Percentiles rank a stretch among this genome's conserved stretches.
Conservation (phyloP, 2,888 invertebrate species). For the Lepetodrilus schrolli region DNA sequence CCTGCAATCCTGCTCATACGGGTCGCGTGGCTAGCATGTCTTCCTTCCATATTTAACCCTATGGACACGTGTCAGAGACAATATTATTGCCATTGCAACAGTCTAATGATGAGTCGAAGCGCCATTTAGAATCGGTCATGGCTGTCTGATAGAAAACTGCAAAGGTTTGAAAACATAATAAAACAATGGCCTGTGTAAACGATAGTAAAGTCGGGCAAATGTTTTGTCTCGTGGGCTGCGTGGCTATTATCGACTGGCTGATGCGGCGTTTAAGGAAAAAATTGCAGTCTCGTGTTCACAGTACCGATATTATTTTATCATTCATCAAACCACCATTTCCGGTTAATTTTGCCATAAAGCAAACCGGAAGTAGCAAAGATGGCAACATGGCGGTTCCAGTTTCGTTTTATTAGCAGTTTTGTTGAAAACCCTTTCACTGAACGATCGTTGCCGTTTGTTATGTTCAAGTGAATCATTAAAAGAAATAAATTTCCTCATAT, state of each 20-base stretch:
- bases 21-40: constrained; percentile 1
- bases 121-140: neutral
- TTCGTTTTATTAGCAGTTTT: constrained; percentile 22
- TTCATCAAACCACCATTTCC: constrained; percentile 35
- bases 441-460: neutral
- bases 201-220: neutral
- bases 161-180: neutral
- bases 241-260: neutral
- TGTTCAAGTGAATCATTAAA: constrained; percentile 12
- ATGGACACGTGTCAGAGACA: neutral
- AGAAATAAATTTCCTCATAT: constrained; percentile 19
- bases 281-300: neutral
- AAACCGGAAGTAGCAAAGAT: constrained; percentile 18
- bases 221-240: neutral
- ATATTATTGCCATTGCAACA: neutral
- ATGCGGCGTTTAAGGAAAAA: neutral
- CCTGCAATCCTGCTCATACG: neutral
- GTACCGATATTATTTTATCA: constrained; percentile 31
- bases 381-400: constrained; percentile 16
- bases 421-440: neutral
- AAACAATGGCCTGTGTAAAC: neutral
- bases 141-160: neutral
- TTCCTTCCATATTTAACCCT: neutral
- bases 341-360: constrained; percentile 23
- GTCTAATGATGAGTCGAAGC: neutral